Conservation (phyloP, 2,797 vertebrate species). For the Danionella dracula region DNA sequence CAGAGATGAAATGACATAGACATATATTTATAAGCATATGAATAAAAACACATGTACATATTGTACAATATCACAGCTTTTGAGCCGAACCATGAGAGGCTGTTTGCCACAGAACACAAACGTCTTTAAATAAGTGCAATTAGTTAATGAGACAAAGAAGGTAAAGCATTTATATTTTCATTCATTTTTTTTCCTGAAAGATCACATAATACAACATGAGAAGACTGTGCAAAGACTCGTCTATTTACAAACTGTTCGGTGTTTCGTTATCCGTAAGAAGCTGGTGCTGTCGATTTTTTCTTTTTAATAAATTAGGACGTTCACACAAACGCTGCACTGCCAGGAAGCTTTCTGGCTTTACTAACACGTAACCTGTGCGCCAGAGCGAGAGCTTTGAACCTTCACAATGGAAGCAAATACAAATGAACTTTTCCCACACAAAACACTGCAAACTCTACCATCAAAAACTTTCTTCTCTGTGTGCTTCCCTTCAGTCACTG, state of each 20-base stretch:
- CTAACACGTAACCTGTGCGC: constrained; percentile 51
- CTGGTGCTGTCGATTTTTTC: constrained; percentile 54
- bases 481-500: no score
- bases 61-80: constrained; percentile 70
- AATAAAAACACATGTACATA: constrained; percentile 81
- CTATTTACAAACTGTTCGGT: constrained; percentile 66
- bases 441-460: constrained; percentile 17
- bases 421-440: constrained; percentile 20
- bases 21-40: constrained; percentile 82
- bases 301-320: neutral
- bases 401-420: constrained; percentile 41
- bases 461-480: no score
- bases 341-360: constrained; percentile 50
- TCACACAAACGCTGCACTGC: constrained; percentile 56
- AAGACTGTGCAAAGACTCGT: constrained; percentile 76
- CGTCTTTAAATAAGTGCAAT: constrained; percentile 82
- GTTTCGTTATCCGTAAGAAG: constrained; percentile 45
- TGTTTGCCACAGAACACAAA: constrained; percentile 66
- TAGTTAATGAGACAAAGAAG: constrained; percentile 76
- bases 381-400: constrained; percentile 29
- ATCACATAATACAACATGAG: constrained; percentile 71
- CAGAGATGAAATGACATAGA: constrained; percentile 69
- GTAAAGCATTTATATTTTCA: constrained; percentile 72
- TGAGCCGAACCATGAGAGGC: constrained; percentile 64
- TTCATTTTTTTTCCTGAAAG: constrained; percentile 56